Evolutionary conservation across 2,888 invertebrate genomes (phyloP), one percentile per base, ranked within the genome.

Genomic region (Drosophila borealis): DNA sequence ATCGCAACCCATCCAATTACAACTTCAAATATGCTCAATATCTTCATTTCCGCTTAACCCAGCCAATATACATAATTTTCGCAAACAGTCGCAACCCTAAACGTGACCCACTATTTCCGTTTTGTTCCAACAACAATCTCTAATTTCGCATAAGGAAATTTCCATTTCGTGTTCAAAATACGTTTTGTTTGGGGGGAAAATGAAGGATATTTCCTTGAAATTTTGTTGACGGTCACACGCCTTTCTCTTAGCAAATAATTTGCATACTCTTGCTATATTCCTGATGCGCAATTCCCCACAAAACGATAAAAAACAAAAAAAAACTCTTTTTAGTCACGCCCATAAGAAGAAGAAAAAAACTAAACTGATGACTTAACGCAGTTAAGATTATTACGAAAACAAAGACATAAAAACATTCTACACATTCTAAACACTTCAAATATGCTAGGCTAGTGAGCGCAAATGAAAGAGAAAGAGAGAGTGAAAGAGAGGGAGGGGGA

Each of bases 171-270:
- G 61, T 21, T 48, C 2, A 42, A 25, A 53, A 41, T 66, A 46
- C 50, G 17, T 50, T 54, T 49, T 33, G 8, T 25, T 50, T n/a
- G 17, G 17, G 29, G 8, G n/a, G 9, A 29, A 13, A 10, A 36
- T 33, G 8, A 21, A 54, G 64, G 50, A 69, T 54, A 51, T 64
- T 70, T 74, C 62, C 75, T 70, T 75, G 64, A 64, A 61, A 44
- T 41, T 55, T 55, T 63, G 69, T 63, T 57, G 49, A 33, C 57
- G 60, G 61, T 67, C 78, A 68, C 48, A 46, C 48, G 51, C 41
- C 55, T 50, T 55, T 19, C 34, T n/a, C 13, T 34, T 10, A 13
- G 36, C 14, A 25, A 41, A 48, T 4, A 59, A 53, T 69, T 69
- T 67, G 37, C 45, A 41, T 48, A 36, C 25, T 33, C 9, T 34